Conservation (phyloP, 2,888 invertebrate species). For the Sacculina carcini region DNA sequence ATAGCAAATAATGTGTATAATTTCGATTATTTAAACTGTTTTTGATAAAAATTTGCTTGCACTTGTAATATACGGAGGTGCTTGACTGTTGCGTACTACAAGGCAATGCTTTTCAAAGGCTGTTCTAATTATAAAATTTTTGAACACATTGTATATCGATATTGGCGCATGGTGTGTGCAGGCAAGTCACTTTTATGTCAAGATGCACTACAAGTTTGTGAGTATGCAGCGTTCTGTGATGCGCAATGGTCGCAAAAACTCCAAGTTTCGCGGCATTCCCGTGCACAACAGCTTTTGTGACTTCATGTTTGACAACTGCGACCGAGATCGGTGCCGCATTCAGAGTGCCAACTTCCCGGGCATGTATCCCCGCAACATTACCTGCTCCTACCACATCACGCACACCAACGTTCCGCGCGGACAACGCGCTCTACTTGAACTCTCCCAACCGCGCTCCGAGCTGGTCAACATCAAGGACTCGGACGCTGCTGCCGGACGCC, state of each 20-base stretch:
- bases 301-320: slow-evolving; percentile 43
- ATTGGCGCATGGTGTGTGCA: too few species aligned
- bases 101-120: too few species aligned
- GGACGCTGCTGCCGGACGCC: slow-evolving; percentile 11
- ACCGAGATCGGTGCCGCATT: slow-evolving; percentile 37
- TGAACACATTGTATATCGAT: too few species aligned
- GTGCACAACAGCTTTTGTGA: slow-evolving; percentile 52
- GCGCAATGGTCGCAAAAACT: slow-evolving; percentile 18
- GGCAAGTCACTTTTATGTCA: slow-evolving; percentile 10
- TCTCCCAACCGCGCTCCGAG: slow-evolving; percentile 29
- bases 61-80: too few species aligned
- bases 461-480: slow-evolving; percentile 17
- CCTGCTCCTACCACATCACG: slow-evolving; percentile 18
- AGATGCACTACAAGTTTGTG: slow-evolving; percentile 12
- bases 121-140: too few species aligned
- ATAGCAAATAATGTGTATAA: too few species aligned
- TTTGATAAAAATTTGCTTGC: too few species aligned
- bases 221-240: slow-evolving; percentile 13
- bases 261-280: slow-evolving; percentile 45
- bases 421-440: slow-evolving; percentile 43
- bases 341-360: slow-evolving; percentile 77
- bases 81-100: too few species aligned
- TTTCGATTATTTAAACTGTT: too few species aligned
- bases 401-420: slow-evolving; percentile 27
- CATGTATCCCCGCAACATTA: slow-evolving; percentile 61